Conservation (phyloP, 2,797 vertebrate species). For the Neosalanx taihuensis region DNA sequence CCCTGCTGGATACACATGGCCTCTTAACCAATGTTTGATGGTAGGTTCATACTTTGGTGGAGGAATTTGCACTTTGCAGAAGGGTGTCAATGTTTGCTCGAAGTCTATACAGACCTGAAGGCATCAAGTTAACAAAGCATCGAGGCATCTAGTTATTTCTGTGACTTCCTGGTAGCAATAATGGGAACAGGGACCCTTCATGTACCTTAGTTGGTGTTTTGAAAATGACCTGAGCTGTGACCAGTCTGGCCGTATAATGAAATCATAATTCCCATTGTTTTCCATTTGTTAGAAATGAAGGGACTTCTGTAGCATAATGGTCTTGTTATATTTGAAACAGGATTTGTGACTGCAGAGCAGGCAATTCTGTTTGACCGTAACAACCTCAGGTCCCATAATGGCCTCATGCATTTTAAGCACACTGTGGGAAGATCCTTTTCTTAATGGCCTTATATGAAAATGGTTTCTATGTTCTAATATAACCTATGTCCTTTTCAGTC, state of each 20-base stretch:
- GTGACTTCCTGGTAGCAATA: neutral
- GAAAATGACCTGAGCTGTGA: too few species aligned
- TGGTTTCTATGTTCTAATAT: neutral
- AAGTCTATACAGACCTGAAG: conserved; percentile 5
- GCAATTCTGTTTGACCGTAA: neutral
- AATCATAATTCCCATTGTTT: neutral
- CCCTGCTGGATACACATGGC: neutral
- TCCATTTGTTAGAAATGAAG: conserved; percentile 1
- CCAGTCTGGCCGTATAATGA: neutral
- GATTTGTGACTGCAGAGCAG: neutral
- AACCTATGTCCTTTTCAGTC: conserved; percentile 1
- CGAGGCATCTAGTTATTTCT: conserved; percentile 1
- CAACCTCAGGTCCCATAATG: too few species aligned
- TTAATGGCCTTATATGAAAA: neutral
- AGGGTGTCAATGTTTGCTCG: conserved; percentile 7
- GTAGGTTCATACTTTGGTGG: neutral
- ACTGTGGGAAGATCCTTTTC: neutral
- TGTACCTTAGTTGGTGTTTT: neutral
- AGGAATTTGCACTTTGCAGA: conserved; percentile 7
- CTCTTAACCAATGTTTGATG: neutral
- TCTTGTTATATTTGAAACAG: neutral
- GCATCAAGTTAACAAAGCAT: conserved; percentile 5
- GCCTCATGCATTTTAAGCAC: neutral
- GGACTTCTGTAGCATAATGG: neutral
- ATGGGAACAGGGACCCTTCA: neutral